phyloP scores from a whole-genome alignment of 2,113 vertebrate genomes.

The Podarcis raffonei region DNA sequence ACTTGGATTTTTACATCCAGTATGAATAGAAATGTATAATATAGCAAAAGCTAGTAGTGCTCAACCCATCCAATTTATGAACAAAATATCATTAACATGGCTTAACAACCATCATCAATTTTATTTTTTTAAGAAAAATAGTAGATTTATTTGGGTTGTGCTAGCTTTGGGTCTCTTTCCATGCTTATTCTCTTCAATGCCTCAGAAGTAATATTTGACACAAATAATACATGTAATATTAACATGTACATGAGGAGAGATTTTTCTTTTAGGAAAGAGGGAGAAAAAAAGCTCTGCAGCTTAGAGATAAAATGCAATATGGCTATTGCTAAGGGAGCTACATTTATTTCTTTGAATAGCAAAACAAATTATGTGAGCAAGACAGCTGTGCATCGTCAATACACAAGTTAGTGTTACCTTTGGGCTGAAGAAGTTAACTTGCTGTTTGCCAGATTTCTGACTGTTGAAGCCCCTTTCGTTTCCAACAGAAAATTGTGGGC shows the following conservation, averaged over 20 bases:
- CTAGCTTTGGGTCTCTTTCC: slow-evolving; percentile 26
- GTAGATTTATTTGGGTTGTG: slow-evolving; percentile 30
- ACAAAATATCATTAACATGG: slow-evolving; percentile 40
- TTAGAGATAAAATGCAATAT: slow-evolving; percentile 71
- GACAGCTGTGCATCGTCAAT: slow-evolving; percentile 73
- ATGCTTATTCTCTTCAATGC: slow-evolving; percentile 38
- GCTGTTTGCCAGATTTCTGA: slow-evolving; percentile 15
- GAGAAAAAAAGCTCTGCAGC: slow-evolving; percentile 68
- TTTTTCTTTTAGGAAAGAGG: slow-evolving; percentile 48
- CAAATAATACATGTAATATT: slow-evolving; percentile 55
- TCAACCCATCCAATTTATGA: slow-evolving; percentile 19
- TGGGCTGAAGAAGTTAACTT: slow-evolving; percentile 46
- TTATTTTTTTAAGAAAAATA: not conserved
- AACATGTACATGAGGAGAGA: slow-evolving; percentile 42
- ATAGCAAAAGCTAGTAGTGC: not conserved
- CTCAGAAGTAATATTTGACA: slow-evolving; percentile 49
- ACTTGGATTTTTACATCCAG: slow-evolving; percentile 36
- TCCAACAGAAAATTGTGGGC: not conserved
- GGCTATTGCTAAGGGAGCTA: slow-evolving; percentile 78
- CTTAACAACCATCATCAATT: slow-evolving; percentile 7
- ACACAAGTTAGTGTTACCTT: slow-evolving; percentile 46
- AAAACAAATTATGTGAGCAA: slow-evolving; percentile 77
- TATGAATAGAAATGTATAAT: not conserved
- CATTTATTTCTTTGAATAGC: slow-evolving; percentile 63
- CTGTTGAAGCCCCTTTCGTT: not conserved